A percentile compares a stretch with the other conserved stretches of the same genome.
phyloP scores from a whole-genome alignment of 2,888 invertebrate genomes.

The Lepidochitona cinerea region DNA sequence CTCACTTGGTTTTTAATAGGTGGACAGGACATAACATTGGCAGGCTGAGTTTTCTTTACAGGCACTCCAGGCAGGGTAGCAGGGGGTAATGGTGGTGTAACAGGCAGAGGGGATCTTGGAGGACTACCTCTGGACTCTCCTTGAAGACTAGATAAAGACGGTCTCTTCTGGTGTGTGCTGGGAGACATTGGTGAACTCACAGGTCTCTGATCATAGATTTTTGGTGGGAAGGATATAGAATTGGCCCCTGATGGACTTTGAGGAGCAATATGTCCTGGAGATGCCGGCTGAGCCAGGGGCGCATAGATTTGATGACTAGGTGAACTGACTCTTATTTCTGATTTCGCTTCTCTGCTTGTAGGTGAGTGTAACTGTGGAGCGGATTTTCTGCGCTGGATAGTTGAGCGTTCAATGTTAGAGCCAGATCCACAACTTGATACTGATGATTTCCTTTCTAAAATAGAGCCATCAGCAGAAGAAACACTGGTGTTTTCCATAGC shows the following conservation, averaged over 20 bases:
- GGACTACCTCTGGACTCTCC: neutral
- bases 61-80: slow-evolving; percentile 8
- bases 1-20: neutral
- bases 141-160: neutral
- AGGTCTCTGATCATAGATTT: neutral
- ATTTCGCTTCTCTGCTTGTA: neutral
- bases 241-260: neutral
- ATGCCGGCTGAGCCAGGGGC: neutral
- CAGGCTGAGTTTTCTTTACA: neutral
- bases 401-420: neutral
- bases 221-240: neutral
- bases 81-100: slow-evolving; percentile 12
- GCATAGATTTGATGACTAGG: neutral
- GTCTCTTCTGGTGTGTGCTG: slow-evolving; percentile 3
- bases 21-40: neutral
- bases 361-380: slow-evolving; percentile 24
- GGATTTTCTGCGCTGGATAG: slow-evolving; percentile 42
- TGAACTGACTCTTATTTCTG: neutral
- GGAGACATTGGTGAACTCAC: neutral
- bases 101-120: slow-evolving; percentile 2
- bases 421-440: slow-evolving; percentile 22
- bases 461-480: neutral
- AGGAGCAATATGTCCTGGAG: slow-evolving; percentile 5
- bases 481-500: slow-evolving; percentile 45
- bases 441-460: slow-evolving; percentile 9